These are phyloP conservation scores for Tetramorium bicarinatum DNA, from an alignment of 2,888 invertebrate species.

Conservation along the genomic window DNA sequence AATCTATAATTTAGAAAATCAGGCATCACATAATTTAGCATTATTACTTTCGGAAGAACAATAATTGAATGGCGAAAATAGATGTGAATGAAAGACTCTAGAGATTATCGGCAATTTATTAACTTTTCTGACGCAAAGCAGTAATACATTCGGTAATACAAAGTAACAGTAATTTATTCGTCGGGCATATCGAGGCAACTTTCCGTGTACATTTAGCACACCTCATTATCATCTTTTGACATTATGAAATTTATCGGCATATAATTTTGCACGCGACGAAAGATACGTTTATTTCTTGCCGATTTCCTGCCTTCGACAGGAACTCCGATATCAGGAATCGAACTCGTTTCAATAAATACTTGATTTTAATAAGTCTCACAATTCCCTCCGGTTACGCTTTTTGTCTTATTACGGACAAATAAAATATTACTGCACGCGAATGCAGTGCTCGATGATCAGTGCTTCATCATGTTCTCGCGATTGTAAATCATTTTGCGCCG, in stretches of 20 bases:
- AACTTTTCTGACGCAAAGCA: background rate
- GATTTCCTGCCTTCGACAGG: background rate
- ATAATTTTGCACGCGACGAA: background rate
- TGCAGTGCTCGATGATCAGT: constrained; percentile 12
- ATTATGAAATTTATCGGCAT: background rate
- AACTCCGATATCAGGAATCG: background rate
- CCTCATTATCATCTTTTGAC: background rate
- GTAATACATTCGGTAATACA: background rate
- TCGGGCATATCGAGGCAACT: background rate
- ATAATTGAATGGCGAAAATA: background rate
- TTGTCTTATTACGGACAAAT: background rate
- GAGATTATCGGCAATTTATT: background rate
- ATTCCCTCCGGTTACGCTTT: constrained; percentile 16
- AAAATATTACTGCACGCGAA: background rate
- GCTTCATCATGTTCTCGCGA: constrained; percentile 20
- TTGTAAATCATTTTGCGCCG: constrained; percentile 37
- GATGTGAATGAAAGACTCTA: background rate
- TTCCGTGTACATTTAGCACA: background rate
- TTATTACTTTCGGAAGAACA: background rate
- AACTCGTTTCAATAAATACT: constrained; percentile 17
- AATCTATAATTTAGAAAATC: background rate
- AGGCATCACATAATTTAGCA: background rate
- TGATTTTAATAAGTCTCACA: background rate
- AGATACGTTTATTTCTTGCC: background rate
- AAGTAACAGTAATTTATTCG: background rate